Evolutionary conservation across 2,113 vertebrate species (phyloP).

Genomic region (Cololabis saira): DNA sequence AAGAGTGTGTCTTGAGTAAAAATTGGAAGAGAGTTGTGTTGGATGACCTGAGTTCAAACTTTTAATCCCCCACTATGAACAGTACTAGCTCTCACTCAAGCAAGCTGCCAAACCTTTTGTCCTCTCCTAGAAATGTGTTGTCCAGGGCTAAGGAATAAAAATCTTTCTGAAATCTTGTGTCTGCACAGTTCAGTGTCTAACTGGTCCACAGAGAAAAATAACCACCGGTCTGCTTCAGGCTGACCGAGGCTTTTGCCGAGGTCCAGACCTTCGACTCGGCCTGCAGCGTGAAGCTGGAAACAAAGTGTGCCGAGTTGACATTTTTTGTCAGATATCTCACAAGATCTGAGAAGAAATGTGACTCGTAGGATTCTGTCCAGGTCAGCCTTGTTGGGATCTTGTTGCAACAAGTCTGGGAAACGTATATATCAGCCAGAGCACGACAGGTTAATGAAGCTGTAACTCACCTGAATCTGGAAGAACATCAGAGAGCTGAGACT

Average conservation of each 20-base stretch:
- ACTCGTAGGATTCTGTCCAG: too few relatives aligned
- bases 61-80: neutral
- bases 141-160: neutral
- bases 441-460: too few relatives aligned
- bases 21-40: conserved; percentile 7
- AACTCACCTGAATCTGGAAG: too few relatives aligned
- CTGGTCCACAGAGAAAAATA: neutral
- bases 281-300: neutral
- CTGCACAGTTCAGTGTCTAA: neutral
- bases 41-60: neutral
- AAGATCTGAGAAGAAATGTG: too few relatives aligned
- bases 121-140: neutral
- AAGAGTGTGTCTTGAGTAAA: conserved; percentile 10
- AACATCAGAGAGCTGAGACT: neutral
- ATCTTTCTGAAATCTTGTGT: neutral
- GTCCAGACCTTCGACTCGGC: neutral
- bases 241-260: too few relatives aligned
- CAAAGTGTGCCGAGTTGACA: too few relatives aligned
- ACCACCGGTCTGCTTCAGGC: neutral
- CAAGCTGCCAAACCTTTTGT: neutral
- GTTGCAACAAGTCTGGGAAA: too few relatives aligned
- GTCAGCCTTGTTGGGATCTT: too few relatives aligned
- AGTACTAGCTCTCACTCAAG: neutral
- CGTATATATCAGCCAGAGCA: too few relatives aligned
- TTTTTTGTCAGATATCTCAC: too few relatives aligned